A percentile compares a stretch with the other conserved stretches of the same genome.
Conservation (phyloP, 2,113 vertebrate species). For the Hippocampus zosterae region DNA sequence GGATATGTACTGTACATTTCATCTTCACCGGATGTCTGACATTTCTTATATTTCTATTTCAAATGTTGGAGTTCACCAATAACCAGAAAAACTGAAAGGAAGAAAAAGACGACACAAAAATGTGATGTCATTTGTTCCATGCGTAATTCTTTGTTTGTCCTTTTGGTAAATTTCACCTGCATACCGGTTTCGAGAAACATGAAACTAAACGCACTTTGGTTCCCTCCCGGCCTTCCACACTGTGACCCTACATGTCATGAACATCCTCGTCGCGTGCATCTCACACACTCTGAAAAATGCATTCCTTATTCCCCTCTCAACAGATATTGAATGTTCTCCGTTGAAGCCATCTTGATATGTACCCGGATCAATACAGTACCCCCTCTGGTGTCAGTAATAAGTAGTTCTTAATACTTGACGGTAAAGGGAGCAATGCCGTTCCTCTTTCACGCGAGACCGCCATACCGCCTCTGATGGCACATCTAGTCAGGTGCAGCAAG, state of each 20-base stretch:
- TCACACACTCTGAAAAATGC: too few species aligned
- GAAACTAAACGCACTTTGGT: neutral
- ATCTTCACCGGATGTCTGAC: neutral
- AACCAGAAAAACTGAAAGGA: constrained; percentile 26
- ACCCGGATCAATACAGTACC: constrained; percentile 63
- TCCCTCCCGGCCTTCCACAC: neutral
- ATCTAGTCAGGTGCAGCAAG: constrained; percentile 86
- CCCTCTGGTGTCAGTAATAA: constrained; percentile 89
- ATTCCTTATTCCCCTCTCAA: too few species aligned
- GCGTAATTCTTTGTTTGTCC: constrained; percentile 1
- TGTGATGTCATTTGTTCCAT: neutral
- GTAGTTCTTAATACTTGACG: constrained; percentile 80
- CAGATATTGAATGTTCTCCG: too few species aligned
- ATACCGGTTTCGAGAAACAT: neutral
- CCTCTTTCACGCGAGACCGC: constrained; percentile 70
- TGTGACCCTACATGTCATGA: neutral
- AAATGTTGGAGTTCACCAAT: constrained; percentile 21
- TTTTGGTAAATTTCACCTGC: neutral
- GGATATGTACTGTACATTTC: constrained; percentile 4
- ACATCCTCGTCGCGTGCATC: too few species aligned
- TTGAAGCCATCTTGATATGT: neutral
- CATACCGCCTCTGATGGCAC: constrained; percentile 76
- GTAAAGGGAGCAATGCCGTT: constrained; percentile 78
- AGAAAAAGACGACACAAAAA: constrained; percentile 25
- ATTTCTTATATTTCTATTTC: constrained; percentile 9